Evolutionary conservation across 2,113 vertebrate species (phyloP).

Genomic region (Athene cunicularia): DNA sequence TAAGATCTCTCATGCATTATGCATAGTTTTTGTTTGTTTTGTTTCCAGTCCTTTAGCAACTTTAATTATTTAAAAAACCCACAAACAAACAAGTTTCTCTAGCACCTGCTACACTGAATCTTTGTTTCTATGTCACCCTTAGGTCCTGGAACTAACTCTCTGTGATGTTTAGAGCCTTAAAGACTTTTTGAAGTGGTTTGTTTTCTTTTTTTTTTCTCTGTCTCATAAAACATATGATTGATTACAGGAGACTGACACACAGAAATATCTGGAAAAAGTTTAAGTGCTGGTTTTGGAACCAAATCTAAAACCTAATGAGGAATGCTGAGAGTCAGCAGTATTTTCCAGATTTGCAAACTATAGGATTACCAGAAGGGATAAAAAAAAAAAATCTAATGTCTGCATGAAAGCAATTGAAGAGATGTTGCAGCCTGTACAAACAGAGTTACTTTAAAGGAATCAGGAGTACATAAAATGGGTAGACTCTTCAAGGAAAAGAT

Average conservation of each 20-base stretch:
- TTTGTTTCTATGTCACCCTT: not conserved
- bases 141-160: not conserved
- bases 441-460: not conserved
- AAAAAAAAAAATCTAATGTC: not conserved
- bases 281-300: not conserved
- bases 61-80: not conserved
- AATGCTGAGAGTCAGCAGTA: not conserved
- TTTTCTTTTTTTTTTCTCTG: not conserved
- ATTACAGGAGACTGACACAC: not conserved
- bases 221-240: not conserved
- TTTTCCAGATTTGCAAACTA: not conserved
- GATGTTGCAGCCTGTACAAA: not conserved
- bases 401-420: not conserved
- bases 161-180: not conserved
- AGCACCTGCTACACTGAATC: not conserved
- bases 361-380: not conserved
- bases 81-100: not conserved
- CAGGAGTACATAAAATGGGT: not conserved
- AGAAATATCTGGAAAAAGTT: not conserved
- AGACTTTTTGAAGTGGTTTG: not conserved
- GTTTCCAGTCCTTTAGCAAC: not conserved
- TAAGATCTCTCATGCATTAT: not conserved
- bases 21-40: not conserved
- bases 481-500: not conserved
- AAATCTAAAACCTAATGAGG: not conserved